Base-by-base conservation (phyloP, 2,888 invertebrate genomes). In the Drosophila tanythrix region DNA sequence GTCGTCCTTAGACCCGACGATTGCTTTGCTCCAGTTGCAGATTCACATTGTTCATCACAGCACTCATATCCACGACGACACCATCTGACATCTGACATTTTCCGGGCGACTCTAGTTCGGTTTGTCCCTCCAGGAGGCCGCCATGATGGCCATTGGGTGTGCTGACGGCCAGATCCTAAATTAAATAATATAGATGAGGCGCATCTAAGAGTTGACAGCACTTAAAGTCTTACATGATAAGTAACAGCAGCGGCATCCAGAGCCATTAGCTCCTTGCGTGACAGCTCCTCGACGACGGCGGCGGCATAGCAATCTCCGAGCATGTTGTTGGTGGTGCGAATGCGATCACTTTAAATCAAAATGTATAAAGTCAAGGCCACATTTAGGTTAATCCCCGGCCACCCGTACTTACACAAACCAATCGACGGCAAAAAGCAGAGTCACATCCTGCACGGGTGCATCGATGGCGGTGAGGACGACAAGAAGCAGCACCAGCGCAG, bases 231-330 rank as follows among this genome's bases (percentile, higher is more conserved):
- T 89, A 94, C 95, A 93, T 94, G 94, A 91, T 94, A 94, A 46
- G 92, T 89, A 51, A 94, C 94, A 57, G 95, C 95, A 59, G 95
- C 95, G 48, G 96, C 95, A 90, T 96, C 96, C 79, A 96, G 94
- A 0, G 96, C 96, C 95, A 96, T 96, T 29, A 97, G 93, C 92
- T 97, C 97, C 76, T 96, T 96, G 92, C 96, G 96, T 15, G 97
- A 97, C 55, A 97, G 93, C 83, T 96, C 96, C 91, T 97, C 97
- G 18, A 98, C 97, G 2, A 97, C 95, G 0, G 97, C 97, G 3
- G 97, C 97, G 2, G 97, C 96, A 92, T 97, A 97, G 92, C 97
- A 97, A 91, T 98, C 97, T 0, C 97, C 97, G 64, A 98, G 93
- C 95, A 97, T 96, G 91, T 98, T 98, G 92, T 97, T 97, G 1